Percentiles rank a stretch among this genome's conserved stretches.
Conservation (phyloP, 2,888 invertebrate genomes). For the Galeruca laticollis region DNA sequence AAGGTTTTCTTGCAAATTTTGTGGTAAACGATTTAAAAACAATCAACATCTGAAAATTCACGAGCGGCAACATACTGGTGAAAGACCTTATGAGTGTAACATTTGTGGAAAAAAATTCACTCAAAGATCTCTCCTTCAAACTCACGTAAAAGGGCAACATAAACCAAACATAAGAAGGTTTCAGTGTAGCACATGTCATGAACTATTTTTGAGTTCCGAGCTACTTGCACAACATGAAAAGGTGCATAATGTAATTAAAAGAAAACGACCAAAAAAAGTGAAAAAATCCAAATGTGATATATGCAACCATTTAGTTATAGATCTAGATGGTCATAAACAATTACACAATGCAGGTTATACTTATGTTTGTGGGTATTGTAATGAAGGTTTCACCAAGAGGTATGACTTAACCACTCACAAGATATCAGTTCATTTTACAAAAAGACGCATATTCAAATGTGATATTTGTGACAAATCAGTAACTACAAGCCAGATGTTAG, state of each 20-base stretch:
- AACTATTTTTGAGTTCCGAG: neutral
- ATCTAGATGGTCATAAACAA: neutral
- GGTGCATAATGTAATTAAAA: neutral
- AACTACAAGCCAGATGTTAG: neutral
- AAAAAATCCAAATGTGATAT: neutral
- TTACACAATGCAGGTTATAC: neutral
- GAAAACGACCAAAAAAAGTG: neutral
- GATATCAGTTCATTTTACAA: neutral
- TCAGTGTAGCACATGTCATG: neutral
- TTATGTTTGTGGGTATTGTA: slow-evolving; percentile 3
- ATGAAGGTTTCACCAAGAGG: neutral
- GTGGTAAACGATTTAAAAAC: neutral
- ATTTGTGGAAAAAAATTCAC: neutral
- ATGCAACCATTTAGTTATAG: slow-evolving; percentile 1
- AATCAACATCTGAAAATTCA: neutral
- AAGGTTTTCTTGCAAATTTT: neutral
- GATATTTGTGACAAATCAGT: neutral
- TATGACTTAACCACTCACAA: neutral
- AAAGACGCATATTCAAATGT: neutral
- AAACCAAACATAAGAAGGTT: neutral
- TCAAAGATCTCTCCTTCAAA: neutral
- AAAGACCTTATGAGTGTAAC: neutral
- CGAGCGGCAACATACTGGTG: neutral
- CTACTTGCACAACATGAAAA: neutral
- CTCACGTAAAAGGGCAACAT: neutral